Conservation (phyloP, 2,888 invertebrate genomes). For the Aleiodes alternator region DNA sequence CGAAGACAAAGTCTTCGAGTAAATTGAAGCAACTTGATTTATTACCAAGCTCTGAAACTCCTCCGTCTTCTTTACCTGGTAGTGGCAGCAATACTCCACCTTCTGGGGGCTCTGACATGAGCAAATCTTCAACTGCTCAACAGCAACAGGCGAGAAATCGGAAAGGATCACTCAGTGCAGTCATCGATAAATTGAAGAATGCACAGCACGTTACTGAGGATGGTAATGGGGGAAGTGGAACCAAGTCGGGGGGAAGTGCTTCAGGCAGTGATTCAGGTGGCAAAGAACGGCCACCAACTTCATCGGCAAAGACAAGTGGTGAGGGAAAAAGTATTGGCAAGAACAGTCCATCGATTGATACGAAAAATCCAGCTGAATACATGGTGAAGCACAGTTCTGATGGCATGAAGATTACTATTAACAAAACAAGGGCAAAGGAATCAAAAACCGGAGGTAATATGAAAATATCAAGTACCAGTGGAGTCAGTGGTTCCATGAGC, state of each 20-base stretch:
- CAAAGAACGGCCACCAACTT: conserved; percentile 66
- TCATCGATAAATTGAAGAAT: conserved; percentile 90
- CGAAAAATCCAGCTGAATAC: conserved; percentile 86
- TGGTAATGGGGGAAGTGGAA: conserved; percentile 77
- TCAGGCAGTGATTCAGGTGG: conserved; percentile 59
- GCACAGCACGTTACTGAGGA: conserved; percentile 82
- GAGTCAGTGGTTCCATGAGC: conserved; percentile 74
- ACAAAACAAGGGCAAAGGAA: conserved; percentile 89
- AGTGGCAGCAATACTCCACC: conserved; percentile 75
- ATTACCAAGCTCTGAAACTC: conserved; percentile 73
- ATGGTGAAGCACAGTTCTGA: conserved; percentile 93
- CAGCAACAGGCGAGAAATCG: conserved; percentile 80
- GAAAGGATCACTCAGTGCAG: conserved; percentile 87
- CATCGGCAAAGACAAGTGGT: conserved; percentile 65
- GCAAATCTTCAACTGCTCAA: conserved; percentile 79
- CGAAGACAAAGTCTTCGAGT: conserved; percentile 81
- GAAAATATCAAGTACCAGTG: conserved; percentile 64
- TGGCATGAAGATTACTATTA: conserved; percentile 94
- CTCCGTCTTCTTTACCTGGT: conserved; percentile 61
- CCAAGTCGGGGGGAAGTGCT: conserved; percentile 75
- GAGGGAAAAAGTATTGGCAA: conserved; percentile 69
- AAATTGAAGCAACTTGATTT: conserved; percentile 83
- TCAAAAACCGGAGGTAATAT: conserved; percentile 75
- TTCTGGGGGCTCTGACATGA: conserved; percentile 79
- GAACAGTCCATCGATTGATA: conserved; percentile 72